A percentile compares a stretch with the other conserved stretches of the same genome.
Evolutionary conservation across 2,797 vertebrate genomes (phyloP).

Genomic region (Holocentrus rufus): DNA sequence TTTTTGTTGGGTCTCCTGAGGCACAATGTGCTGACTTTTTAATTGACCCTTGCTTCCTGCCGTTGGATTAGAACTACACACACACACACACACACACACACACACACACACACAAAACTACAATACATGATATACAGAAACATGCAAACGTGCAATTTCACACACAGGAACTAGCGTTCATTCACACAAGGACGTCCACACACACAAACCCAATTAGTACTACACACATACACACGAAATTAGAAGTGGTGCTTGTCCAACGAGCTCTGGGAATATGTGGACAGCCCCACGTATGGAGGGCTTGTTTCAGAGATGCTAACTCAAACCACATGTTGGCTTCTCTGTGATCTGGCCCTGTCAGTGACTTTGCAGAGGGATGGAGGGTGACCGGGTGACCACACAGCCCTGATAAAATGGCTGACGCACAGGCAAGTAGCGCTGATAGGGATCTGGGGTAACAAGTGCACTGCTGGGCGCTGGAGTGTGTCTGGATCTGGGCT

Average conservation of each 20-base stretch:
- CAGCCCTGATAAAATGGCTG: slow-evolving; percentile 52
- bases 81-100: slow-evolving; percentile 9
- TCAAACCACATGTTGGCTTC: slow-evolving; percentile 79
- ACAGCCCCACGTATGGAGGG: slow-evolving; percentile 46
- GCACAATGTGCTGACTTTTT: slow-evolving; percentile 63
- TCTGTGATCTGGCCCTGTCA: slow-evolving; percentile 65
- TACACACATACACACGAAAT: slow-evolving; percentile 52
- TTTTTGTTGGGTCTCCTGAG: slow-evolving; percentile 56
- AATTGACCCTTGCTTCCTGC: slow-evolving; percentile 76
- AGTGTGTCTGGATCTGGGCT: slow-evolving; percentile 41
- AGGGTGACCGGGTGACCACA: slow-evolving; percentile 26
- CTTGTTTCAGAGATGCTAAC: slow-evolving; percentile 72
- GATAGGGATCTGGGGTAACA: slow-evolving; percentile 72
- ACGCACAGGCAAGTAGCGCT: slow-evolving; percentile 55
- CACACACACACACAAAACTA: slow-evolving; percentile 35
- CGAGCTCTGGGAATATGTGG: slow-evolving; percentile 39
- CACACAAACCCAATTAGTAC: slow-evolving; percentile 43
- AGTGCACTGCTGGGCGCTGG: slow-evolving; percentile 55
- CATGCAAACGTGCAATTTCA: neutral
- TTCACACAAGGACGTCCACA: slow-evolving; percentile 23
- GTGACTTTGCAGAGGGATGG: slow-evolving; percentile 46
- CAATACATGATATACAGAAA: slow-evolving; percentile 17
- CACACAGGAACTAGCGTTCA: neutral
- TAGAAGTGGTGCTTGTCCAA: slow-evolving; percentile 42
- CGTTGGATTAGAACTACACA: slow-evolving; percentile 63